Evolutionary conservation across 2,888 invertebrate genomes (phyloP).

Genomic region (Bimastos eiseni): DNA sequence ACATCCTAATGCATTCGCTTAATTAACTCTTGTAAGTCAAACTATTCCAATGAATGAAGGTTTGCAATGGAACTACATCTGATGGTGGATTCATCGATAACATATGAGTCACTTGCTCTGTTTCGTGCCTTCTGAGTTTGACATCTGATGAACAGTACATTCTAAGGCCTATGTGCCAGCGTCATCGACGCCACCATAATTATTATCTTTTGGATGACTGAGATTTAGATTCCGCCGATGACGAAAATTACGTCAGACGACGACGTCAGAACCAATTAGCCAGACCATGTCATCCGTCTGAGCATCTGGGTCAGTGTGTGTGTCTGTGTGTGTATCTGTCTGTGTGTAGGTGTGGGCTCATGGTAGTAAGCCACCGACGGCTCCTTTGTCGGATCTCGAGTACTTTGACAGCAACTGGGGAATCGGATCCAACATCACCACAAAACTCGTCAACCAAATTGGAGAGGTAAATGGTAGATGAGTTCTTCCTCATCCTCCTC

Average conservation of each 20-base stretch:
- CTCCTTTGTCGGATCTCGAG: conserved; percentile 37
- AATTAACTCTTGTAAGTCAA: no score
- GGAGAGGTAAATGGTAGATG: conserved; percentile 57
- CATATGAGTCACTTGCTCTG: no score
- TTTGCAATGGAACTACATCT: no score
- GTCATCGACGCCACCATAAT: no score
- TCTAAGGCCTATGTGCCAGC: no score
- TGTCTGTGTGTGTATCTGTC: not conserved
- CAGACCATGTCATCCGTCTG: not conserved
- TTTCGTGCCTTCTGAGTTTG: no score
- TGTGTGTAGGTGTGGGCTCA: conserved; percentile 40
- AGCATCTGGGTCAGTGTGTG: not conserved
- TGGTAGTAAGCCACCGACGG: conserved; percentile 26
- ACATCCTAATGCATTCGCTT: no score
- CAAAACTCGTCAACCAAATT: conserved; percentile 63
- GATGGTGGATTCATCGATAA: no score
- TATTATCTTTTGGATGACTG: no score
- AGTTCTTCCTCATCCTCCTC: not conserved
- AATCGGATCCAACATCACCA: conserved; percentile 63
- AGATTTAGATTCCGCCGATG: no score
- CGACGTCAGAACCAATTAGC: not conserved
- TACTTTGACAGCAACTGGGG: conserved; percentile 55
- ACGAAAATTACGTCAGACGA: not conserved
- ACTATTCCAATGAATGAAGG: no score
- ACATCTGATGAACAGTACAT: no score